A percentile compares a stretch with the other conserved stretches of the same genome.
Evolutionary conservation across 2,888 invertebrate genomes (phyloP).

Genomic region (Agonopterix alstromeriana): DNA sequence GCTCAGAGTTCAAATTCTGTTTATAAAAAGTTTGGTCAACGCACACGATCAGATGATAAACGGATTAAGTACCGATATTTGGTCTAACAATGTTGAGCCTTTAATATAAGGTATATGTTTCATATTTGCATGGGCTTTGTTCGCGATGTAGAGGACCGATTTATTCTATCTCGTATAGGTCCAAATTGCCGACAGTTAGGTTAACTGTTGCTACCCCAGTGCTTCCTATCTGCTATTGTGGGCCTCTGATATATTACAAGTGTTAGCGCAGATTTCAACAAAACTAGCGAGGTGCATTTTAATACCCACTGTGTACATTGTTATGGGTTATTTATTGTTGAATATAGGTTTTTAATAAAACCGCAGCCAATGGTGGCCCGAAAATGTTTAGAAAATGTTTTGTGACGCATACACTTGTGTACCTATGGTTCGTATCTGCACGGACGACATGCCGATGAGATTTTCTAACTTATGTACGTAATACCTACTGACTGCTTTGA

Average conservation of each 20-base stretch:
- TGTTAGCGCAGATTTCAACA: conserved; percentile 31
- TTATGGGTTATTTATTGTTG: not conserved
- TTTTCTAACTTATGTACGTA: no score
- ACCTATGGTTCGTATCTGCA: no score
- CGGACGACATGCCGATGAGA: no score
- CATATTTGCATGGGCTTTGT: conserved; percentile 10
- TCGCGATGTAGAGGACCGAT: conserved; percentile 32
- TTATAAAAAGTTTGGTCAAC: conserved; percentile 13
- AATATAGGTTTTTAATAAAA: not conserved
- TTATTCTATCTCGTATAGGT: conserved; percentile 57
- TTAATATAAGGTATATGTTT: conserved; percentile 1
- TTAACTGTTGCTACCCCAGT: conserved; percentile 58
- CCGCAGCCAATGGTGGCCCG: no score
- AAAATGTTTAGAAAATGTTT: no score
- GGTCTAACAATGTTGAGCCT: conserved; percentile 12
- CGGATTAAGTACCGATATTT: conserved; percentile 8
- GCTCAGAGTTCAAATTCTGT: conserved; percentile 28
- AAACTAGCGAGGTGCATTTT: conserved; percentile 9
- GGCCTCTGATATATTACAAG: conserved; percentile 45
- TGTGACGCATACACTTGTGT: no score
- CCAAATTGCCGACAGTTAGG: conserved; percentile 65
- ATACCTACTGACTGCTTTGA: no score
- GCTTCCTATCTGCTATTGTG: conserved; percentile 56
- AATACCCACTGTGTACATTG: not conserved
- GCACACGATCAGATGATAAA: conserved; percentile 9